A percentile compares a stretch with the other conserved stretches of the same genome.
These are phyloP conservation scores for Coleophora flavipennella DNA, from an alignment of 2,888 invertebrate species.

Conservation along the genomic window DNA sequence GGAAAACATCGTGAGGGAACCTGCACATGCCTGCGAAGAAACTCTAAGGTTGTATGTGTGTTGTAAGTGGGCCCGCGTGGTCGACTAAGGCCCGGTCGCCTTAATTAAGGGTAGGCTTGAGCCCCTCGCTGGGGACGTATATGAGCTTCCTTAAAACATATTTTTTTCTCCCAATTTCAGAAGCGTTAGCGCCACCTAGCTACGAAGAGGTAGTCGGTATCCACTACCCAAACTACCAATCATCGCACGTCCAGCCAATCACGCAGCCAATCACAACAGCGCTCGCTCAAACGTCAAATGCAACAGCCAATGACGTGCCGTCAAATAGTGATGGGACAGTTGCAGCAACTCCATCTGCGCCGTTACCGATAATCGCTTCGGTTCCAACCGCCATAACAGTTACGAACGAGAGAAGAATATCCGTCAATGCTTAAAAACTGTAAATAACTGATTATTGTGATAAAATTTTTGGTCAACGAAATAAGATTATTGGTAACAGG, in stretches of 20 bases:
- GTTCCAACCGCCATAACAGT: constrained; percentile 28
- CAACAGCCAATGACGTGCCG: background rate
- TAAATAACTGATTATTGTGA: no score
- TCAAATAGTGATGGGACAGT: constrained; percentile 8
- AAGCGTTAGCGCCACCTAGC: constrained; percentile 62
- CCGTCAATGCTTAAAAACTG: constrained; percentile 13
- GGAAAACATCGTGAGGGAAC: no score
- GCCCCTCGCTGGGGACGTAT: no score
- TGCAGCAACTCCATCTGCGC: constrained; percentile 10
- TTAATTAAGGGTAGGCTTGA: no score
- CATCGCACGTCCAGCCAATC: constrained; percentile 39
- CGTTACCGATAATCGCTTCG: background rate
- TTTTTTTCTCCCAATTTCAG: constrained; percentile 34
- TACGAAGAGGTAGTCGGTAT: constrained; percentile 63
- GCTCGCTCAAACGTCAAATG: constrained; percentile 27
- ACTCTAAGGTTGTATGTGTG: no score
- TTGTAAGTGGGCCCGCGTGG: no score
- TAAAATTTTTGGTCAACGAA: no score
- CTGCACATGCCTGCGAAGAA: no score
- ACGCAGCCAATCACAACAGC: constrained; percentile 49
- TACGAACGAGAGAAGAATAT: constrained; percentile 29
- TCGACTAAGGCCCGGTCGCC: no score
- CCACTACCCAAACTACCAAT: constrained; percentile 48
- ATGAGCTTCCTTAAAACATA: no score
- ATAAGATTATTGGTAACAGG: no score